Conservation (phyloP, 2,113 vertebrate species). For the Progne subis region DNA sequence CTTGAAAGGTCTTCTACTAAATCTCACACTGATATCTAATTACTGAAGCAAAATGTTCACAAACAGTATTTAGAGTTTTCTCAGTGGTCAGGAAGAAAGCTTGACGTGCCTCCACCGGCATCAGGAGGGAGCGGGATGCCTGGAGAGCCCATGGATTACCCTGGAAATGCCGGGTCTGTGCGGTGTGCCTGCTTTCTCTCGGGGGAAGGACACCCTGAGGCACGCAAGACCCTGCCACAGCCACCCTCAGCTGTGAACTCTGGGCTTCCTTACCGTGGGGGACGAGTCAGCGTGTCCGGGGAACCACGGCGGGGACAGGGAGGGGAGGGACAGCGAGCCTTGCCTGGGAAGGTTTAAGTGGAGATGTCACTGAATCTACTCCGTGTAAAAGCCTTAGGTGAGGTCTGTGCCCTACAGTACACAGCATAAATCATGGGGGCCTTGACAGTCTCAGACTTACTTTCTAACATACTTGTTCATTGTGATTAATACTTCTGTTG, state of each 20-base stretch:
- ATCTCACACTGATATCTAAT: neutral
- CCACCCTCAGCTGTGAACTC: neutral
- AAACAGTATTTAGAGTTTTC: neutral
- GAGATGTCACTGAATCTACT: neutral
- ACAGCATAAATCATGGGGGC: accelerated
- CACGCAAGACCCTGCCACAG: accelerated
- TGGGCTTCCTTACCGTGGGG: accelerated
- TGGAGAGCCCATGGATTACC: accelerated
- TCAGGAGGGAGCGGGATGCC: neutral
- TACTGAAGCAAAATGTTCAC: neutral
- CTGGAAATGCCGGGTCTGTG: accelerated
- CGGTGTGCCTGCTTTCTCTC: accelerated
- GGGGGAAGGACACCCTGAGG: neutral
- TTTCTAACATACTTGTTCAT: neutral
- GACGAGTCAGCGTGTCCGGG: accelerated
- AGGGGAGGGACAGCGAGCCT: neutral
- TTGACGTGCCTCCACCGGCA: accelerated
- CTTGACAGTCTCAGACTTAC: neutral
- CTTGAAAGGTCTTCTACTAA: neutral
- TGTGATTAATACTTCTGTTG: neutral
- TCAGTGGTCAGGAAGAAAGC: neutral
- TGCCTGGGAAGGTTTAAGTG: neutral
- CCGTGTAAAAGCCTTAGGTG: accelerated
- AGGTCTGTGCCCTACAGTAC: neutral
- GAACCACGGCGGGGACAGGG: accelerated